These are phyloP conservation scores for Drosophila subobscura DNA, from an alignment of 1,140 invertebrate genomes.

Conservation along the genomic window DNA sequence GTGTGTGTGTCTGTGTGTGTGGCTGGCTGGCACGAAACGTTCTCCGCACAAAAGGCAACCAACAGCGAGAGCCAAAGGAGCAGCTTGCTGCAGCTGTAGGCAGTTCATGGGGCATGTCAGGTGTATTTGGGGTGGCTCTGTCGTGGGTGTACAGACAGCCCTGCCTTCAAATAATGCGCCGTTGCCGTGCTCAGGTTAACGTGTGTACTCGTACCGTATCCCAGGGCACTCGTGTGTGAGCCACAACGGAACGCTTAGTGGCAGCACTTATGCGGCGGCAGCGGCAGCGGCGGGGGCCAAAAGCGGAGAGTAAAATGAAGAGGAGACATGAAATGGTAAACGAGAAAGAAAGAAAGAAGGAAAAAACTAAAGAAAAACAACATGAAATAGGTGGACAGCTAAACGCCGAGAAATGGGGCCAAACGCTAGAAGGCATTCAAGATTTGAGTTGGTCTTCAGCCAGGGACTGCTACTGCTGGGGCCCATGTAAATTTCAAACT, in stretches of 20 bases:
- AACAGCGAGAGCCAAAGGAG: slow-evolving; percentile 12
- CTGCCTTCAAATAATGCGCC: slow-evolving; percentile 48
- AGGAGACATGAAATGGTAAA: slow-evolving; percentile 31
- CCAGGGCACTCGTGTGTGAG: slow-evolving; percentile 25
- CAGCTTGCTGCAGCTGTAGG: neutral
- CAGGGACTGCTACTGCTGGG: slow-evolving; percentile 21
- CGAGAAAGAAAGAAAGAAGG: neutral
- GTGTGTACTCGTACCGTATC: slow-evolving; percentile 16
- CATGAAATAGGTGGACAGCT: slow-evolving; percentile 76
- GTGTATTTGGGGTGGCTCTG: neutral
- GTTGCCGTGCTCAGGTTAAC: slow-evolving; percentile 49
- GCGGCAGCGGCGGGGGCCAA: neutral
- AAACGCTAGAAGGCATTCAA: slow-evolving; percentile 63
- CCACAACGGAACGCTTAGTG: slow-evolving; percentile 67
- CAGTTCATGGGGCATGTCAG: neutral
- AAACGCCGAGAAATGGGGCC: slow-evolving; percentile 66
- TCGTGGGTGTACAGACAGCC: slow-evolving; percentile 11
- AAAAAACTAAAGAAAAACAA: slow-evolving; percentile 50
- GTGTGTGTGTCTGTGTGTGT: slow-evolving; percentile 23
- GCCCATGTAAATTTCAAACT: slow-evolving; percentile 73
- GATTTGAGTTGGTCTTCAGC: slow-evolving; percentile 52
- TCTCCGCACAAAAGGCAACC: slow-evolving; percentile 58
- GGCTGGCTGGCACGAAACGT: slow-evolving; percentile 63
- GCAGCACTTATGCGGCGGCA: slow-evolving; percentile 60
- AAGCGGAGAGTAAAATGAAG: slow-evolving; percentile 2